These are phyloP conservation scores for Drosophila lacteicornis DNA, from an alignment of 1,140 invertebrate genomes.

Conservation along the genomic window DNA sequence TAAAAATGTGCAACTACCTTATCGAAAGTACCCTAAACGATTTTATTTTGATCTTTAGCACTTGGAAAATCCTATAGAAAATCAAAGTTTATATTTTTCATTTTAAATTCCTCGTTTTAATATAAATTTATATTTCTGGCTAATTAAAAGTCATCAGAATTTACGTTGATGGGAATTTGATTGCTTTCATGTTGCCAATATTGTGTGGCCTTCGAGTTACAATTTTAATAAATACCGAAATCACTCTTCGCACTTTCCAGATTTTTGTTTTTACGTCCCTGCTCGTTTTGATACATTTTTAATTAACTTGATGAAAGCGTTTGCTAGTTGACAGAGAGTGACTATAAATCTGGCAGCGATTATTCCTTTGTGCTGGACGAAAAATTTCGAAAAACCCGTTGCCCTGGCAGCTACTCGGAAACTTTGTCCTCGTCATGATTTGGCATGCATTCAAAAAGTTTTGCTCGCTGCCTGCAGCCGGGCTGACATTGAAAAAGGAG, in stretches of 20 bases:
- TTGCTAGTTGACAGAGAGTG: slow-evolving; percentile 23
- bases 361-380: slow-evolving; percentile 37
- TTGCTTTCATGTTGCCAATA: background rate
- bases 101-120: background rate
- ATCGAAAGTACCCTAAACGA: background rate
- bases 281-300: slow-evolving; percentile 40
- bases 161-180: background rate
- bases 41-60: no score
- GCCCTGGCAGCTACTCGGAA: background rate
- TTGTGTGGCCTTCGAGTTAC: slow-evolving; percentile 1
- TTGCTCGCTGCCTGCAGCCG: slow-evolving; percentile 24
- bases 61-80: background rate
- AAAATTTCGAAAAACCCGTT: slow-evolving; percentile 4
- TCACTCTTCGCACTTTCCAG: background rate
- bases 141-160: background rate
- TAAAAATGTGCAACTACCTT: background rate
- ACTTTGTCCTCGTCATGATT: slow-evolving; percentile 55
- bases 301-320: slow-evolving; percentile 59
- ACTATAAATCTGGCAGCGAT: slow-evolving; percentile 39
- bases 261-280: slow-evolving; percentile 3
- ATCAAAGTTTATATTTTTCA: background rate
- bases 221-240: slow-evolving; percentile 16
- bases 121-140: background rate
- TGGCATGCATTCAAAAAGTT: slow-evolving; percentile 72
- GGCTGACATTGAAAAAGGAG: slow-evolving; percentile 69